A percentile compares a stretch with the other conserved stretches of the same genome.
Conservation (phyloP, 2,113 vertebrate species). For the Lamprotornis superbus region DNA sequence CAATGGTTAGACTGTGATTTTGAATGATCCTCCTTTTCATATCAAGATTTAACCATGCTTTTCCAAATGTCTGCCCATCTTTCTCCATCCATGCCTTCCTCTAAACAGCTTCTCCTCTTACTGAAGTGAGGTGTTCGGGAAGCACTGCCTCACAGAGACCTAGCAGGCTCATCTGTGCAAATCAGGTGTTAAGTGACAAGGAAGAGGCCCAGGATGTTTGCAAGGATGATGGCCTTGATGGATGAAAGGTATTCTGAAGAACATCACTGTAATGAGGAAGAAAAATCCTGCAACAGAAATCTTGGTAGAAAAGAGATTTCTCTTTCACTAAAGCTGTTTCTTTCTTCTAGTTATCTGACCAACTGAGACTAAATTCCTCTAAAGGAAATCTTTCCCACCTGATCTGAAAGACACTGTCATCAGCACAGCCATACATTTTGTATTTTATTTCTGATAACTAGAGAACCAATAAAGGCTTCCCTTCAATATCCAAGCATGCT, state of each 20-base stretch:
- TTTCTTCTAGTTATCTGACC: neutral
- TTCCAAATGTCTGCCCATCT: neutral
- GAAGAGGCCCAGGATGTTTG: neutral
- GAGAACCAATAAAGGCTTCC: neutral
- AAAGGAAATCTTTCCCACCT: neutral
- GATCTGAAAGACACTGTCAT: neutral
- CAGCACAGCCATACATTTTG: neutral
- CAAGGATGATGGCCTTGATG: neutral
- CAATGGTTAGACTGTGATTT: neutral
- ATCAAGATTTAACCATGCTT: neutral
- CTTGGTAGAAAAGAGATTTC: neutral
- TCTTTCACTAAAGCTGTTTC: neutral
- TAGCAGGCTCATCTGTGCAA: neutral
- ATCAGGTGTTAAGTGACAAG: neutral
- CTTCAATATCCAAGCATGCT: neutral
- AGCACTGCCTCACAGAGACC: neutral
- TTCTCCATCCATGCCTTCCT: neutral
- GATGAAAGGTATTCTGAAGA: neutral
- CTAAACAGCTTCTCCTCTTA: neutral
- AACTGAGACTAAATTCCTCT: neutral
- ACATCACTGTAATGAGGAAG: accelerated
- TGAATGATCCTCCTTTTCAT: neutral
- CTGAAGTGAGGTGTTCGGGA: neutral
- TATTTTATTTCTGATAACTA: neutral
- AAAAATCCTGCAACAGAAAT: neutral